These are phyloP conservation scores for Cheilosia variabilis DNA, from an alignment of 2,888 invertebrate species.

Conservation along the genomic window DNA sequence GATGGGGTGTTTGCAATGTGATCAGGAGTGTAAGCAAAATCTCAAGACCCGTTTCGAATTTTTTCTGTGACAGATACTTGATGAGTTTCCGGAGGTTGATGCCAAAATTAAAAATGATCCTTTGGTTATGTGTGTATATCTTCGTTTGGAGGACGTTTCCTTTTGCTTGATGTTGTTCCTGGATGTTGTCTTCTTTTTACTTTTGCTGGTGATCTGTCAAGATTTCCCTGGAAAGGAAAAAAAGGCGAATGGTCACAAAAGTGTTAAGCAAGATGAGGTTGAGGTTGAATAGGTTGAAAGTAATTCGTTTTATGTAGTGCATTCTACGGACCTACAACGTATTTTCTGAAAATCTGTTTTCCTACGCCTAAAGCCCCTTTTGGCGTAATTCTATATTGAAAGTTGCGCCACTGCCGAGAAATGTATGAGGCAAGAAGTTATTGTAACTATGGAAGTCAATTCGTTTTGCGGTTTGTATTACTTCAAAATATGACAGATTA, in stretches of 20 bases:
- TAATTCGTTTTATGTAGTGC: not conserved
- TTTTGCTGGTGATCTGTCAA: conserved; percentile 67
- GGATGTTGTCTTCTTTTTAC: conserved; percentile 31
- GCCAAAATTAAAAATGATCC: conserved; percentile 10
- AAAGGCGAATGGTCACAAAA: not conserved
- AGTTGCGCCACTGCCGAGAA: no score
- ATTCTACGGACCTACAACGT: no score
- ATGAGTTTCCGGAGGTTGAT: conserved; percentile 15
- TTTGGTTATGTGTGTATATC: not conserved
- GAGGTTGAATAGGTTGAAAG: not conserved
- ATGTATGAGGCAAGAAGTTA: no score
- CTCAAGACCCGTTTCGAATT: conserved; percentile 60
- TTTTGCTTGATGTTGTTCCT: conserved; percentile 33
- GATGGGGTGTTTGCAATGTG: conserved; percentile 55
- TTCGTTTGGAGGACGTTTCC: conserved; percentile 7
- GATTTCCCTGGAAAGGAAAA: conserved; percentile 70
- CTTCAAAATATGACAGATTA: no score
- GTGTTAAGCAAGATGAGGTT: no score
- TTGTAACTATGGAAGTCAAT: no score
- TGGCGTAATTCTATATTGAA: no score
- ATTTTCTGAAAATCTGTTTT: no score
- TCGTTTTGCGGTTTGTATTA: no score
- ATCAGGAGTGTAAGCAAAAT: conserved; percentile 43
- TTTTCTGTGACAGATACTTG: conserved; percentile 65
- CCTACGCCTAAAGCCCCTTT: no score